Percentiles rank a stretch among this genome's conserved stretches.
These are phyloP conservation scores for Laspeyria flexula DNA, from an alignment of 2,888 invertebrate species.

Conservation along the genomic window DNA sequence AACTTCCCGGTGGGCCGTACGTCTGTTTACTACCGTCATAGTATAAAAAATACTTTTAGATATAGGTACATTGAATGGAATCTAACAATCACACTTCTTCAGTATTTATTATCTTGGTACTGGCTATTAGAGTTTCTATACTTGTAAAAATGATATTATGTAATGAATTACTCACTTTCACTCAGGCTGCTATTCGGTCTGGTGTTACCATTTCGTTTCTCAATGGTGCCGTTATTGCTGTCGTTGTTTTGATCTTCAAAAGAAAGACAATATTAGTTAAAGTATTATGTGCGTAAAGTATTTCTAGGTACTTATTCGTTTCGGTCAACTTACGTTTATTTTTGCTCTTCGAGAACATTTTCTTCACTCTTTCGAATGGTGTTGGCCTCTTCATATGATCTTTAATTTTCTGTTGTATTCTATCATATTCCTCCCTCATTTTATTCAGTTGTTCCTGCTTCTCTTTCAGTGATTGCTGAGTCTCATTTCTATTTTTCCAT, in stretches of 20 bases:
- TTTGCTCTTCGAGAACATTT: constrained; percentile 90
- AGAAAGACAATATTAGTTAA: not conserved
- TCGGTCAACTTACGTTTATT: constrained; percentile 69
- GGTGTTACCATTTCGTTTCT: constrained; percentile 78
- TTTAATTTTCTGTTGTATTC: constrained; percentile 92
- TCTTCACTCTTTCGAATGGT: constrained; percentile 92
- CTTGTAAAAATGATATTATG: no score
- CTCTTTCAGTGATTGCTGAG: constrained; percentile 93
- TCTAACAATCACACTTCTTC: no score
- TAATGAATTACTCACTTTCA: constrained; percentile 80
- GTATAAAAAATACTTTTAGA: no score
- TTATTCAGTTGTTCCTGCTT: constrained; percentile 93
- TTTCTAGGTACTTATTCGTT: not conserved
- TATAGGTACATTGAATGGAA: no score
- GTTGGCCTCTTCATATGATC: constrained; percentile 91
- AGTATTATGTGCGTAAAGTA: not conserved
- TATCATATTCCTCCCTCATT: constrained; percentile 93
- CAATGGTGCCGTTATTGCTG: constrained; percentile 68
- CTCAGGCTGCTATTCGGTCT: constrained; percentile 81
- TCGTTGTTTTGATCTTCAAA: constrained; percentile 67
- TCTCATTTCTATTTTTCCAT: constrained; percentile 95
- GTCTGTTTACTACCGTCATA: no score
- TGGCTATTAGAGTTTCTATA: no score
- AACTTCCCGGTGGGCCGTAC: no score
- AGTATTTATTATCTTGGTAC: no score